Evolutionary conservation across 2,113 vertebrate species (phyloP).

Genomic region (Gymnarchus niloticus): DNA sequence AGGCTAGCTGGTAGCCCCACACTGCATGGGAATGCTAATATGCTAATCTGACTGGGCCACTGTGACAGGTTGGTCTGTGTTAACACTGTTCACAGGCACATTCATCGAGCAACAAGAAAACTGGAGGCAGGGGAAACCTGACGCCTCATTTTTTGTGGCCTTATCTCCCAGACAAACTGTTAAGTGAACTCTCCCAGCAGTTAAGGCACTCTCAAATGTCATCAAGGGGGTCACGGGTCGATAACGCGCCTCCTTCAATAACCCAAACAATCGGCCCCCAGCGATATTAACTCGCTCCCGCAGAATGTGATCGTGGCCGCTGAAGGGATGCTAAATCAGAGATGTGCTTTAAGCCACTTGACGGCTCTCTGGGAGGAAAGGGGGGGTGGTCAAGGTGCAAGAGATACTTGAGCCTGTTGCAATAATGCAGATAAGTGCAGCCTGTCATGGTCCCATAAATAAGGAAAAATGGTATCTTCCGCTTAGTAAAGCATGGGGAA

Average conservation of each 20-base stretch:
- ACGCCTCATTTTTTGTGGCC: too few relatives aligned
- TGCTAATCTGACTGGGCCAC: not conserved
- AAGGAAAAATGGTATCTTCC: constrained; percentile 22
- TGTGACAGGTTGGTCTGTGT: not conserved
- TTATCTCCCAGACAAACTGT: not conserved
- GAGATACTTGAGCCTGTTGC: constrained; percentile 18
- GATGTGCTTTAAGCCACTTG: not conserved
- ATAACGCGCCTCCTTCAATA: not conserved
- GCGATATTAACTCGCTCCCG: constrained; percentile 13
- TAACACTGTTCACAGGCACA: not conserved
- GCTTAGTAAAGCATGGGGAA: constrained; percentile 13
- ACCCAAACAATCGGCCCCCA: constrained; percentile 5
- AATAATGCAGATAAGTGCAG: constrained; percentile 30
- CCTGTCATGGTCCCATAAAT: constrained; percentile 35
- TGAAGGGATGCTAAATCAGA: constrained; percentile 20
- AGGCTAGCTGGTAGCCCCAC: not conserved
- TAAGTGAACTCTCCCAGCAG: not conserved
- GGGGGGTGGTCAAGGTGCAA: constrained; percentile 1
- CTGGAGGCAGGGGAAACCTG: not conserved
- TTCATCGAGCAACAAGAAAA: not conserved
- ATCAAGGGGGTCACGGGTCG: not conserved
- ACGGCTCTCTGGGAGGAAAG: not conserved
- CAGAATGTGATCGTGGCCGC: constrained; percentile 8
- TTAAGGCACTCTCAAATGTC: not conserved
- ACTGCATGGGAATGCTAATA: not conserved